Conservation (phyloP, 35 echinoderm and acorn worm genomes). For the Anneissia japonica region DNA sequence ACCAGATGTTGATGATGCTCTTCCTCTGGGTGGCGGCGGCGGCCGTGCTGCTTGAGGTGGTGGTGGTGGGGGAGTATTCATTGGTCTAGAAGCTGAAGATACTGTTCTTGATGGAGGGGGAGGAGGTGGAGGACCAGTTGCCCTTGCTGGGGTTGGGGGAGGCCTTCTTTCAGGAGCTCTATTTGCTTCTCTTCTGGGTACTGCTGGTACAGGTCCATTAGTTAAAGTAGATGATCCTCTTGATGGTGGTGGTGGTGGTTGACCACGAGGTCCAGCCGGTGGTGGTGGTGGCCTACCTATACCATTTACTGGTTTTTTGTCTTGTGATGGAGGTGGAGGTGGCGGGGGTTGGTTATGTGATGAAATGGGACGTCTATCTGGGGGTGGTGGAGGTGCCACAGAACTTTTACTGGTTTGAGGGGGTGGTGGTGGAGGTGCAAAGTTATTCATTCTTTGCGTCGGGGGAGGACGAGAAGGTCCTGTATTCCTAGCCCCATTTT, state of each 20-base stretch:
- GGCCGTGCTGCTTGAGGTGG: not conserved
- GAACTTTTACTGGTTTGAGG: conserved; percentile 17
- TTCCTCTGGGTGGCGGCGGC: conserved; percentile 30
- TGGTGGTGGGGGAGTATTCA: not conserved
- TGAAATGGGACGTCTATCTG: not conserved
- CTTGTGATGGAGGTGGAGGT: conserved; percentile 40
- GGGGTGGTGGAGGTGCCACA: conserved; percentile 23
- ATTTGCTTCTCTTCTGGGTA: not conserved
- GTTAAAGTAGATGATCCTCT: conserved; percentile 1
- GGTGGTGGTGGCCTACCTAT: conserved; percentile 41
- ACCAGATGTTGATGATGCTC: not conserved
- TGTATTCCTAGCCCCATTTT: not conserved
- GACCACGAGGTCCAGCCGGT: not conserved
- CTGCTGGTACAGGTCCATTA: conserved; percentile 6
- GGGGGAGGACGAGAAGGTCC: not conserved
- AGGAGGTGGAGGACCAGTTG: conserved; percentile 20
- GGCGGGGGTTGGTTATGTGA: conserved; percentile 28
- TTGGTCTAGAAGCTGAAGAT: not conserved
- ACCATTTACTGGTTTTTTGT: conserved; percentile 25
- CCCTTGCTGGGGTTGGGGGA: conserved; percentile 46
- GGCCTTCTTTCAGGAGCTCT: conserved; percentile 13
- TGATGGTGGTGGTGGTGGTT: not conserved
- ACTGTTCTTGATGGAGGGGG: conserved; percentile 9
- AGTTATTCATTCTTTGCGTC: not conserved
- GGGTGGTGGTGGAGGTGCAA: conserved; percentile 24